Evolutionary conservation across 2,797 vertebrate species (phyloP), one percentile per base, ranked within the genome.

Genomic region (Amblyopsis hoosieri): DNA sequence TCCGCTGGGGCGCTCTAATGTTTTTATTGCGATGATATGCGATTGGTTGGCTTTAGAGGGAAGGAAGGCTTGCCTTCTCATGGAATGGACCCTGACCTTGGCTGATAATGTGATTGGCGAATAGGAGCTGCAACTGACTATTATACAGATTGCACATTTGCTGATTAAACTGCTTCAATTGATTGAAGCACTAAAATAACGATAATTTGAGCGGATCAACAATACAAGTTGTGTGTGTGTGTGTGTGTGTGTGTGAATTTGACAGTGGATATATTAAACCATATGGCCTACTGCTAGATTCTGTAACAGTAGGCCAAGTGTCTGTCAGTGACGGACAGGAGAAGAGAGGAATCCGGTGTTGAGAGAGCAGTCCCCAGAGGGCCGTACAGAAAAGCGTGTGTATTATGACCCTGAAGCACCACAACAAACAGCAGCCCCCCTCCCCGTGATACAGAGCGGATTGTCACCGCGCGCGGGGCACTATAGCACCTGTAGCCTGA

Each of bases 341-440:
- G 13, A 60, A 15, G 9, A 45, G 45, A 13, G 61, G 23, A 29
- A 29, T 4, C 23, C 23, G 23, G 23, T 42, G 47, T 54, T 2
- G 13, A 50, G 49, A 62, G 59, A 76, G 70, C 76, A 69, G 76
- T 69, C 48, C 72, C 81, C 60, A 15, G 74, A 78, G 81, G 72
- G 74, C 75, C 71, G 59, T 66, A 61, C 60, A 64, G 69, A 72
- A 51, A 78, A 82, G 23, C 0, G 3, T 29, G 23, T 79, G 45
- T 74, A 71, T 72, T 33, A 50, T 50, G 60, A 67, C 64, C 45
- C n/a, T 52, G 7, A 8, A 6, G 37, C 37, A 42, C 7, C 37
- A 42, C 37, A 42, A 7, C 37, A 9, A 8, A 42, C 37, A 42
- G 23, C 3, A 29, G 3, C 23, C 23, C 23, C 23, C 23, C 1